phyloP scores from a whole-genome alignment of 2,113 vertebrate genomes.

The Lates calcarifer region DNA sequence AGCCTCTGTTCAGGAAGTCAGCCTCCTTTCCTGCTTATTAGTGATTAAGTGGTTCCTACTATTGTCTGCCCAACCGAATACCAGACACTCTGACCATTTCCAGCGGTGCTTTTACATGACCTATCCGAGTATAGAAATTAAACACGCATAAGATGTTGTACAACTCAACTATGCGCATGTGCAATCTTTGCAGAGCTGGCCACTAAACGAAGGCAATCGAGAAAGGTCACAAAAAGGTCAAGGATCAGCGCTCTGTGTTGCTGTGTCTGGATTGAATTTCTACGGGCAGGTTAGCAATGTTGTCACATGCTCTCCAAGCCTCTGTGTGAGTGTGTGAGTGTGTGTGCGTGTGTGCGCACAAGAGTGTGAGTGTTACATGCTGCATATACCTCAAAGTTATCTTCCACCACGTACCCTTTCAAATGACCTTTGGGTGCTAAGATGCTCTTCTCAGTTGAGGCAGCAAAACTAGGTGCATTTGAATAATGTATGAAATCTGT shows the following conservation, averaged over 20 bases:
- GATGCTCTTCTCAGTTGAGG: slow-evolving; percentile 21
- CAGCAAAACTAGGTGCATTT: not conserved
- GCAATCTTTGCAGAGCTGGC: slow-evolving; percentile 48
- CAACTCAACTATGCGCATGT: not conserved
- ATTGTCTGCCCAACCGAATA: not conserved
- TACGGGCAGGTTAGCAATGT: slow-evolving; percentile 63
- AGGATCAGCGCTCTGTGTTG: slow-evolving; percentile 54
- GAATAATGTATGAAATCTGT: not conserved
- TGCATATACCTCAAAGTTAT: slow-evolving; percentile 23
- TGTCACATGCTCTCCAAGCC: slow-evolving; percentile 57
- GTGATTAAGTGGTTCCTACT: not conserved
- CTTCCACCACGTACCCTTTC: slow-evolving; percentile 41
- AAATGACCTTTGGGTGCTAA: slow-evolving; percentile 20
- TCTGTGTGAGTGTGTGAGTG: slow-evolving; percentile 29
- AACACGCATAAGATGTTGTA: not conserved
- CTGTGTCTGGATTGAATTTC: slow-evolving; percentile 71
- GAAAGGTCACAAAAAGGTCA: slow-evolving; percentile 80
- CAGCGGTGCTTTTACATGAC: not conserved
- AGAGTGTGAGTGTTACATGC: slow-evolving; percentile 10
- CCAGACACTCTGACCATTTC: not conserved
- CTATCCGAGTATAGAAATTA: not conserved
- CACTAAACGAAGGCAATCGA: slow-evolving; percentile 34
- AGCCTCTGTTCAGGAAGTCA: slow-evolving; percentile 29
- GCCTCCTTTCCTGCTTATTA: not conserved
- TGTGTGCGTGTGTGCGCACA: slow-evolving; percentile 6